Evolutionary conservation across 2,113 vertebrate species (phyloP), one percentile per base, ranked within the genome.

Genomic region (Bubo bubo): DNA sequence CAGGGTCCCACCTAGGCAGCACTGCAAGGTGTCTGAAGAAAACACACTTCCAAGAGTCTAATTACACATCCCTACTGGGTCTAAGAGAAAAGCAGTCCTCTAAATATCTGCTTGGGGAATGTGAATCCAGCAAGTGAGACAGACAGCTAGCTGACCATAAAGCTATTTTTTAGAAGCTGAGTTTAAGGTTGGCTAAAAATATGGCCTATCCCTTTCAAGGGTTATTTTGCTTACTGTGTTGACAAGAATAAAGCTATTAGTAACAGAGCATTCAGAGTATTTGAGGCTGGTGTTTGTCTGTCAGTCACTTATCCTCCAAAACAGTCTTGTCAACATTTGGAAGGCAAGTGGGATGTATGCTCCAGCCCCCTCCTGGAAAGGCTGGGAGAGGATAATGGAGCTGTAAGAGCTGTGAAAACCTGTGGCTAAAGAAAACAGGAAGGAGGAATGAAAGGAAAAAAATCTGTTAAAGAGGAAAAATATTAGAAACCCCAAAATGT

Each of bases 131-230:
- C 64, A 39, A 96, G 68, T 4, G 56, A 95, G 95, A 86, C 50
- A 86, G 47, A 45, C 43, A 83, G 55, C 67, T 90, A 83, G 55
- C 67, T 90, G 76, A 92, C 39, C 43, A 60, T 13, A 79, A 74
- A 77, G 41, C 62, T 81, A 6, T 45, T 79, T 95, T 92, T 92
- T 75, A 72, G 80, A 84, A 86, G 64, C 56, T 20, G 53, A 81
- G 70, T 89, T 95, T 91, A 87, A 94, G 60, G 86, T 68, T 95
- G 88, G 72, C 95, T 97, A 97, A 96, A 96, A 95, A 96, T 94
- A 95, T 6, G 70, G 79, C 91, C 86, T 87, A 63, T 79, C 80
- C 73, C 80, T 94, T 91, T 71, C 87, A 35, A 60, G 92, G 92
- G 86, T 81, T 91, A 86, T 91, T 95, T 91, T 86, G 79, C 93